Conservation (phyloP, 2,797 vertebrate species). For the Austrolebias charrua region DNA sequence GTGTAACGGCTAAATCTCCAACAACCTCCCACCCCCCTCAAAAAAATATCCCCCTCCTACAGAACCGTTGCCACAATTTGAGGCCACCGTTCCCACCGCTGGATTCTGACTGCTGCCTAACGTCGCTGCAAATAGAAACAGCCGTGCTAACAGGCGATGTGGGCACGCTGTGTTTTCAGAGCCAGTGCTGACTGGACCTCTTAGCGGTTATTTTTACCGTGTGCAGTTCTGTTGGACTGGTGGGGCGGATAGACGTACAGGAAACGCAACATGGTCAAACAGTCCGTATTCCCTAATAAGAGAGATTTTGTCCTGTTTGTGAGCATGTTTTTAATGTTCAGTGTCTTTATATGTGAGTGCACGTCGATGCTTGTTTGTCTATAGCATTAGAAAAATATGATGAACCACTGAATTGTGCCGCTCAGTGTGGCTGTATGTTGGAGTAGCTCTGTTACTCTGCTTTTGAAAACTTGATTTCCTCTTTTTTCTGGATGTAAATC, state of each 20-base stretch:
- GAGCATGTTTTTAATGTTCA: too few relatives aligned
- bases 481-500: too few relatives aligned
- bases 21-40: slow-evolving; percentile 11
- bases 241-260: slow-evolving; percentile 42
- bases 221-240: slow-evolving; percentile 60
- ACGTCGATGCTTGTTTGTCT: too few relatives aligned
- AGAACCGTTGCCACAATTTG: slow-evolving; percentile 55
- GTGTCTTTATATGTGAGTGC: too few relatives aligned
- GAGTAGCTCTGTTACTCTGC: too few relatives aligned
- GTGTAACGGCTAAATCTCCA: slow-evolving; percentile 63
- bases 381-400: too few relatives aligned
- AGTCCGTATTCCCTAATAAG: slow-evolving; percentile 70
- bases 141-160: slow-evolving; percentile 72
- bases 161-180: slow-evolving; percentile 76
- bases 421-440: too few relatives aligned
- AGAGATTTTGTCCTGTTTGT: too few relatives aligned
- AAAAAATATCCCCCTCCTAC: slow-evolving; percentile 56
- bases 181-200: slow-evolving; percentile 72
- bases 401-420: too few relatives aligned
- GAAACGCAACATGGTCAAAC: slow-evolving; percentile 66
- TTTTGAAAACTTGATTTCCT: too few relatives aligned
- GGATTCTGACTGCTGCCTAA: slow-evolving; percentile 66
- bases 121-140: slow-evolving; percentile 74
- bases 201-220: slow-evolving; percentile 73
- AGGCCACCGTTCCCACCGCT: slow-evolving; percentile 57